phyloP scores from a whole-genome alignment of 1,140 invertebrate genomes.

The Drosophila pseudoananassae region DNA sequence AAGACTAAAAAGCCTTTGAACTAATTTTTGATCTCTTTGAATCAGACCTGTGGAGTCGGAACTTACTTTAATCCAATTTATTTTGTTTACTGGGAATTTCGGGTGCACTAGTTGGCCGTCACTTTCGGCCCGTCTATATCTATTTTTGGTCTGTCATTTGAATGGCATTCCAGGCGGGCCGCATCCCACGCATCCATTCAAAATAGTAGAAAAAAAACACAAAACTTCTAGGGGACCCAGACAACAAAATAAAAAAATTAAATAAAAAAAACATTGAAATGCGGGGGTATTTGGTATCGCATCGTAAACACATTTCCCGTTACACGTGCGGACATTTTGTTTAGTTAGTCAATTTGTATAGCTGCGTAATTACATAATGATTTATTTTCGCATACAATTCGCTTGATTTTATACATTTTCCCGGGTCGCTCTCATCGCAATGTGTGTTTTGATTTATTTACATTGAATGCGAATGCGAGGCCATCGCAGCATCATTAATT shows the following conservation, averaged over 20 bases:
- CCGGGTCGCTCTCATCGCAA: background rate
- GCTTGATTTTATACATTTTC: slow-evolving; percentile 21
- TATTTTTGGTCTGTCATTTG: slow-evolving; percentile 76
- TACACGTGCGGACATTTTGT: slow-evolving; percentile 77
- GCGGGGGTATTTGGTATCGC: background rate
- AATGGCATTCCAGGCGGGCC: slow-evolving; percentile 61
- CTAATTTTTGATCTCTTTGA: too few species aligned
- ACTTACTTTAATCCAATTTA: background rate
- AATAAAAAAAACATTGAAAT: background rate
- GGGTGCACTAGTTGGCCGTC: background rate
- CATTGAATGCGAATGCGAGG: slow-evolving; percentile 21
- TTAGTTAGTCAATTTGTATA: slow-evolving; percentile 46
- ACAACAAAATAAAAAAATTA: too few species aligned
- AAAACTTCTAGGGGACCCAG: background rate
- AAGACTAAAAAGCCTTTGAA: too few species aligned
- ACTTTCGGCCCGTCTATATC: slow-evolving; percentile 14
- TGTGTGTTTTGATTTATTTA: slow-evolving; percentile 47
- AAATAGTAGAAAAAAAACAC: background rate
- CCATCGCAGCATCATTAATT: slow-evolving; percentile 23
- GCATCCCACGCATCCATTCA: slow-evolving; percentile 4
- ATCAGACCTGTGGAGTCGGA: too few species aligned
- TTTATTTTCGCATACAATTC: slow-evolving; percentile 75
- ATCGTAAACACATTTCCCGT: slow-evolving; percentile 69
- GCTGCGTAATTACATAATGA: slow-evolving; percentile 72
- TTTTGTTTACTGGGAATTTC: slow-evolving; percentile 1